These are phyloP conservation scores for Ceramica pisi DNA, from an alignment of 2,888 invertebrate species.

Conservation along the genomic window DNA sequence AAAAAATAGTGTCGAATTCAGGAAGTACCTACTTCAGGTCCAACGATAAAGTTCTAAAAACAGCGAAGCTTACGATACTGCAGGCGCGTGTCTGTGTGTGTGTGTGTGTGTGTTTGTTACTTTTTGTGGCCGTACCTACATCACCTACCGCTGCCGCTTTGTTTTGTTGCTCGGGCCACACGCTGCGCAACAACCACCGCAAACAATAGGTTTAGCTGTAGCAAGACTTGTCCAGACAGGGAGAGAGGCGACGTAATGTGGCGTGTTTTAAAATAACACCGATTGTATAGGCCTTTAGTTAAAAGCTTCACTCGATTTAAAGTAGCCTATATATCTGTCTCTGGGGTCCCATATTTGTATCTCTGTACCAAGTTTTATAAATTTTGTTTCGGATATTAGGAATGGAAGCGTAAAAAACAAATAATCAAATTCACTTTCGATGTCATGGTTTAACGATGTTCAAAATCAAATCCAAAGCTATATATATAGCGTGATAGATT, in stretches of 20 bases:
- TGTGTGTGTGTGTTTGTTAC: slow-evolving; percentile 2
- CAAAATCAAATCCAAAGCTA: too few species aligned
- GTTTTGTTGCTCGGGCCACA: slow-evolving; percentile 32
- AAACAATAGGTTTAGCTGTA: slow-evolving; percentile 41
- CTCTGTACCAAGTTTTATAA: too few species aligned
- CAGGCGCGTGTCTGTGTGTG: slow-evolving; percentile 7
- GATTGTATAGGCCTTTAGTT: too few species aligned
- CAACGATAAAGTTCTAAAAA: slow-evolving; percentile 10
- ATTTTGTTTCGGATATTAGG: too few species aligned
- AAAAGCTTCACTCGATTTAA: too few species aligned
- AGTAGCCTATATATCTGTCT: too few species aligned
- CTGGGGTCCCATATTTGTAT: too few species aligned
- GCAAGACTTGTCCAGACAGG: slow-evolving; percentile 6
- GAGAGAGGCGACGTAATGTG: too few species aligned
- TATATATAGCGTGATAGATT: too few species aligned
- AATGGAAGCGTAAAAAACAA: too few species aligned
- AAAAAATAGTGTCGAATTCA: background rate
- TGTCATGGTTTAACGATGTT: too few species aligned
- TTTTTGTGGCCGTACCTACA: slow-evolving; percentile 12
- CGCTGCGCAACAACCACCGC: slow-evolving; percentile 30
- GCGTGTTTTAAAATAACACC: background rate
- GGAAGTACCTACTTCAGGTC: background rate
- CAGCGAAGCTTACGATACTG: background rate
- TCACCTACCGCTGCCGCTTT: slow-evolving; percentile 2
- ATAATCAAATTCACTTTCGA: too few species aligned